These are phyloP conservation scores for Spodoptera picta DNA, from an alignment of 2,888 invertebrate genomes.

Conservation along the genomic window DNA sequence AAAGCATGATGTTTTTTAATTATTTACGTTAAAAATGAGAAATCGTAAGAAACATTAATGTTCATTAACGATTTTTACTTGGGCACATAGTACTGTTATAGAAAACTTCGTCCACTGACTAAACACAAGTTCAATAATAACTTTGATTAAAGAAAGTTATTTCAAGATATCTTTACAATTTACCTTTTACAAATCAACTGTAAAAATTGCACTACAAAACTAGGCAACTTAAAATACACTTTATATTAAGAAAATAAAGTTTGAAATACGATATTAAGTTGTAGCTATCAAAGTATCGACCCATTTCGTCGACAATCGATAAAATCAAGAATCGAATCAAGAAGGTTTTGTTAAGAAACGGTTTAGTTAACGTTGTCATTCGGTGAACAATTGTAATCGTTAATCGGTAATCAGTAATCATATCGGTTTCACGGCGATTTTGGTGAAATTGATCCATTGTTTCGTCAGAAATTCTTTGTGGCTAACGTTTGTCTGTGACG, in stretches of 20 bases:
- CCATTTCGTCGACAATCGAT: conserved; percentile 58
- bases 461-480: conserved; percentile 56
- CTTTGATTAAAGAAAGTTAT: conserved; percentile 44
- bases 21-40: too few relatives aligned
- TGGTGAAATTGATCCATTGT: conserved; percentile 76
- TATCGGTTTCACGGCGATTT: conserved; percentile 78
- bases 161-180: conserved; percentile 36
- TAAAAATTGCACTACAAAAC: conserved; percentile 33
- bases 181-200: conserved; percentile 41
- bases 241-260: background rate
- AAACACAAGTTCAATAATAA: background rate
- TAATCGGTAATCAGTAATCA: conserved; percentile 75
- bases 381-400: conserved; percentile 73
- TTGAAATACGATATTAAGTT: conserved; percentile 1
- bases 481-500: conserved; percentile 41
- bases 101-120: conserved; percentile 6
- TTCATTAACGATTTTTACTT: too few relatives aligned
- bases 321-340: conserved; percentile 63
- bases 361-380: conserved; percentile 75
- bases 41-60: too few relatives aligned
- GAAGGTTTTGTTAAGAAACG: conserved; percentile 69
- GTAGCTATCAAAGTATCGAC: conserved; percentile 19
- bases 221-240: background rate
- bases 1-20: too few relatives aligned
- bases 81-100: too few relatives aligned